These are phyloP conservation scores for Clarias gariepinus DNA, from an alignment of 2,113 vertebrate genomes.

Conservation along the genomic window DNA sequence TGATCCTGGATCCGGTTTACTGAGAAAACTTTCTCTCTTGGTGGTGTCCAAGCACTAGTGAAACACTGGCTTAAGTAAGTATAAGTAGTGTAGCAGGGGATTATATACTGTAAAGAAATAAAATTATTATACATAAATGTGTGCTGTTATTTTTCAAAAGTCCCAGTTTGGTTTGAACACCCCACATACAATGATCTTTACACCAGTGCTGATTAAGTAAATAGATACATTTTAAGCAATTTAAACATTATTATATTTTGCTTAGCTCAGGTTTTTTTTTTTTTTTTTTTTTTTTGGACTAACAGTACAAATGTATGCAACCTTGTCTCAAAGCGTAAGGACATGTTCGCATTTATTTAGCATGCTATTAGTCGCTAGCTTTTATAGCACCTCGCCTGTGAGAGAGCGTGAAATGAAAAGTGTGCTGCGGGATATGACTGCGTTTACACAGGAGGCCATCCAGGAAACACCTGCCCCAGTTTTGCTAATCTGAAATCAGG, in stretches of 20 bases:
- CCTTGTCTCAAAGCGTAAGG: neutral
- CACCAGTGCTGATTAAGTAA: neutral
- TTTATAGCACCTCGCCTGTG: slow-evolving; percentile 8
- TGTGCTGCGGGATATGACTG: slow-evolving; percentile 9
- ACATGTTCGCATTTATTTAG: neutral
- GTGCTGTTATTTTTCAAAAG: too few species aligned
- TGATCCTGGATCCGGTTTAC: too few species aligned
- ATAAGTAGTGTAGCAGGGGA: too few species aligned
- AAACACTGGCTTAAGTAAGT: too few species aligned
- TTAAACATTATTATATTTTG: neutral
- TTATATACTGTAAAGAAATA: too few species aligned
- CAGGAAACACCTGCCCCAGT: slow-evolving; percentile 30
- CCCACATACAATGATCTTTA: neutral
- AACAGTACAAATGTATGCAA: neutral
- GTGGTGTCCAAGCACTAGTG: too few species aligned
- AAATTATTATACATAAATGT: too few species aligned
- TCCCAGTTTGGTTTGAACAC: too few species aligned
- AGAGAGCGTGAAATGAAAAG: slow-evolving; percentile 27
- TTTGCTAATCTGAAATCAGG: slow-evolving; percentile 42
- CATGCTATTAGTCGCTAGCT: neutral
- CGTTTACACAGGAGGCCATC: slow-evolving; percentile 11
- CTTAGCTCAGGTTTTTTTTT: too few species aligned
- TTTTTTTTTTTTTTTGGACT: neutral
- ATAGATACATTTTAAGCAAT: neutral
- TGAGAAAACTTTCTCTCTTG: too few species aligned